Conservation (phyloP, 2,888 invertebrate species). For the Xylota sylvarum region DNA sequence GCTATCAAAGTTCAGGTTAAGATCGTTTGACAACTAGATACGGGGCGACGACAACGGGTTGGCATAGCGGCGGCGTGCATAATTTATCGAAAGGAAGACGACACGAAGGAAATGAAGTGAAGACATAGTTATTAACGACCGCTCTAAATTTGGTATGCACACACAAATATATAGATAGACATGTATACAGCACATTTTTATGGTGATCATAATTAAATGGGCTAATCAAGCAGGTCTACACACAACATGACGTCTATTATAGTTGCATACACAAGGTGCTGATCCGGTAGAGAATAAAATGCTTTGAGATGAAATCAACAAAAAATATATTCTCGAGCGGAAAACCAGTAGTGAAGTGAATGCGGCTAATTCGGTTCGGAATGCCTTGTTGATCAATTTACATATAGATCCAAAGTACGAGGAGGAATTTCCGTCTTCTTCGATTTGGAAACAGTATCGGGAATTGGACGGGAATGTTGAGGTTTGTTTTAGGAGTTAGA, state of each 20-base stretch:
- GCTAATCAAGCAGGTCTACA: slow-evolving; percentile 59
- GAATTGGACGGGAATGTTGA: slow-evolving; percentile 32
- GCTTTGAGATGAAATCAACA: slow-evolving; percentile 22
- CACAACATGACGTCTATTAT: slow-evolving; percentile 40
- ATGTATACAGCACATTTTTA: slow-evolving; percentile 36
- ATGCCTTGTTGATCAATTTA: slow-evolving; percentile 65
- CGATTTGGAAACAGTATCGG: slow-evolving; percentile 11
- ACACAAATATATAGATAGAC: slow-evolving; percentile 9
- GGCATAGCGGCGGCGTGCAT: slow-evolving; percentile 23
- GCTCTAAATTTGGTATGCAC: slow-evolving; percentile 38
- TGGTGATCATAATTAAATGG: slow-evolving; percentile 70
- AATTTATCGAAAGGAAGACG: slow-evolving; percentile 56
- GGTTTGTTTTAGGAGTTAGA: slow-evolving; percentile 50
- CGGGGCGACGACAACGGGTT: not conserved
- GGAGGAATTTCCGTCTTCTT: slow-evolving; percentile 29
- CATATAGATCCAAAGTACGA: slow-evolving; percentile 45
- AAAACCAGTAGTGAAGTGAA: slow-evolving; percentile 68
- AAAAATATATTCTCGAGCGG: slow-evolving; percentile 44
- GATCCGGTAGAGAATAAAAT: slow-evolving; percentile 2
- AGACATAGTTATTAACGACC: slow-evolving; percentile 59
- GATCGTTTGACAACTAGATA: slow-evolving; percentile 50
- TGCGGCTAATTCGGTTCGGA: slow-evolving; percentile 52
- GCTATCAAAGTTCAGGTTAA: slow-evolving; percentile 55
- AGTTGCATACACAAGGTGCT: slow-evolving; percentile 43
- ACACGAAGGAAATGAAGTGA: slow-evolving; percentile 54